Base-by-base conservation (phyloP, 2,113 vertebrate genomes). In the Taxidea taxus region DNA sequence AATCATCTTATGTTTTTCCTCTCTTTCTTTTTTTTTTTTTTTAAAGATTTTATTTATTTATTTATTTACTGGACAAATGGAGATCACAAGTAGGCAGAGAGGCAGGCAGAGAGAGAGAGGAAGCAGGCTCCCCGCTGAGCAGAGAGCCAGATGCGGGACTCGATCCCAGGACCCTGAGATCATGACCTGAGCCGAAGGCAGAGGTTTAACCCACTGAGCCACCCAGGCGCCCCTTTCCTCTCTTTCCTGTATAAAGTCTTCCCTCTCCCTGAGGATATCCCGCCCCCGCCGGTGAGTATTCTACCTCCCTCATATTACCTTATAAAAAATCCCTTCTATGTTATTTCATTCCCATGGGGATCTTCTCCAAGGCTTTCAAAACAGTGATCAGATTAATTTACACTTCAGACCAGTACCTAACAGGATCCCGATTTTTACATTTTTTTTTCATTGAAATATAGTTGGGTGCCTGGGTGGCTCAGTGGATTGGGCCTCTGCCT, bases 301-400 rank as follows among this genome's bases (percentile, higher is more conserved):
- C n/a, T 83, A 68, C 11, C 34, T 96, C 21, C 66, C 4, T 21
- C 10, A 83, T 29, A 90, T 58, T 34, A 70, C 18, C 16, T 92
- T 82, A 91, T 68, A 72, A 87, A 94, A 90, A 92, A 74, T 92
- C 8, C 34, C n/a, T 96, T 92, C 60, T 78, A 66, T 54, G 13
- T 7, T 29, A 66, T 44, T 92, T 31, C 29, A 58, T 78, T 96
- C 39, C 54, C 37, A 51, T 8, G 83, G 34, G 27, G 49, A 58
- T 10, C 21, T 68, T 72, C 39, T 68, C 29, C 62, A 86, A 94
- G 31, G 16, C 23, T 91, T 85, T 96, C 72, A 87, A 94, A 94
- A 96, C 14, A 68, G n/a, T 77, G 37, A 92, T 64, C 29, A 20
- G 16, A 54, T 54, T 78, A 70, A 94, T 88, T 95, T 37, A 91